Conservation (phyloP, 2,797 vertebrate species). For the Anniella stebbinsi region DNA sequence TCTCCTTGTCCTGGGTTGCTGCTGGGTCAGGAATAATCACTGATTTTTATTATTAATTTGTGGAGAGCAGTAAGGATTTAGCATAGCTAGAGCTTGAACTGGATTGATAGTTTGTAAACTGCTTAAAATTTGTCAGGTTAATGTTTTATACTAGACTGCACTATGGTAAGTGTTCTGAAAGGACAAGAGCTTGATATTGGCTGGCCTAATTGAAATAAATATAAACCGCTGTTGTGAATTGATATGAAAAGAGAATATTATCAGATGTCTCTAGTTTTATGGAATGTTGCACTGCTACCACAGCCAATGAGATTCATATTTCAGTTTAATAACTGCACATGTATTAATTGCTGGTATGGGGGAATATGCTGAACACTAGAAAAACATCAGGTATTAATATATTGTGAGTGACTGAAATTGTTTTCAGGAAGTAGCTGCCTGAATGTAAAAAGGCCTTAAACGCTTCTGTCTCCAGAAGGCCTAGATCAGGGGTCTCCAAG, state of each 20-base stretch:
- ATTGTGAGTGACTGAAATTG: not conserved
- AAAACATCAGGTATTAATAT: conserved; percentile 1
- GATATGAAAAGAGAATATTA: not conserved
- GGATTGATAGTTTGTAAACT: conserved; percentile 36
- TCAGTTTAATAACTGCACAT: not conserved
- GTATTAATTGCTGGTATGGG: not conserved
- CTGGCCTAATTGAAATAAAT: conserved; percentile 22
- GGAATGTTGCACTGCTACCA: not conserved
- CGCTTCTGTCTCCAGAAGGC: not conserved
- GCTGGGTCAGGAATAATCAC: not conserved
- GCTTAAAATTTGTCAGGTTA: not conserved
- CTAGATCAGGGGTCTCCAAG: not conserved
- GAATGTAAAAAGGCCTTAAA: not conserved
- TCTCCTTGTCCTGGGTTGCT: not conserved
- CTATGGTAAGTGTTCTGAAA: conserved; percentile 25
- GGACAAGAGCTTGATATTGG: conserved; percentile 8
- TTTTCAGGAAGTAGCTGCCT: not conserved
- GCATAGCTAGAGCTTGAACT: conserved; percentile 52
- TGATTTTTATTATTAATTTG: not conserved
- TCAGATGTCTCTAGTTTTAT: not conserved
- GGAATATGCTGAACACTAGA: accelerated
- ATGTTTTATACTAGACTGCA: conserved; percentile 25
- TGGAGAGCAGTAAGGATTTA: conserved; percentile 12
- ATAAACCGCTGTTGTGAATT: not conserved
- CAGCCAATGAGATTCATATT: not conserved